A percentile compares a stretch with the other conserved stretches of the same genome.
These are phyloP conservation scores for Neoarius graeffei DNA, from an alignment of 2,113 vertebrate genomes.

Conservation along the genomic window DNA sequence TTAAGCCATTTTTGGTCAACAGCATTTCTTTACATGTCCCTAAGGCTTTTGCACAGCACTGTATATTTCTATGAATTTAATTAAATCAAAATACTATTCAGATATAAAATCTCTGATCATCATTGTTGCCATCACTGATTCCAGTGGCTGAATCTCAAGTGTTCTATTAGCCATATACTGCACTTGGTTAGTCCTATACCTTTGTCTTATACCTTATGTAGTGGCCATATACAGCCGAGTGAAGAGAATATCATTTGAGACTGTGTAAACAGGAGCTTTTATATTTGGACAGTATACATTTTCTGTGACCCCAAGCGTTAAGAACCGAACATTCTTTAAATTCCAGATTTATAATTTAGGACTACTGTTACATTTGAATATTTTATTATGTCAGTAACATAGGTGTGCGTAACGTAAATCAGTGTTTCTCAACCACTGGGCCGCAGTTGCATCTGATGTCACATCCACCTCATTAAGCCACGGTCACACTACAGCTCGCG, in stretches of 20 bases:
- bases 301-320: background rate
- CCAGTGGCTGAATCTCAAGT: background rate
- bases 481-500: no score
- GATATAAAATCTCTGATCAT: no score
- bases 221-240: background rate
- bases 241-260: background rate
- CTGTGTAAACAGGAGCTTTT: background rate
- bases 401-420: background rate
- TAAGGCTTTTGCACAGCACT: no score
- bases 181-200: background rate
- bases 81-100: background rate
- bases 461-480: no score
- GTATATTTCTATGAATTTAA: no score
- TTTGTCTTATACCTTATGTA: background rate
- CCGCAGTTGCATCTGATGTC: no score
- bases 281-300: background rate
- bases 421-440: no score
- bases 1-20: no score
- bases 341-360: background rate
- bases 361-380: background rate
- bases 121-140: background rate
- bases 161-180: background rate
- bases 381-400: background rate
- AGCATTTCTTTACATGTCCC: no score
- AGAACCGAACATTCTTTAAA: background rate